phyloP scores from a whole-genome alignment of 2,797 vertebrate species.

The Gymnothorax javanicus region DNA sequence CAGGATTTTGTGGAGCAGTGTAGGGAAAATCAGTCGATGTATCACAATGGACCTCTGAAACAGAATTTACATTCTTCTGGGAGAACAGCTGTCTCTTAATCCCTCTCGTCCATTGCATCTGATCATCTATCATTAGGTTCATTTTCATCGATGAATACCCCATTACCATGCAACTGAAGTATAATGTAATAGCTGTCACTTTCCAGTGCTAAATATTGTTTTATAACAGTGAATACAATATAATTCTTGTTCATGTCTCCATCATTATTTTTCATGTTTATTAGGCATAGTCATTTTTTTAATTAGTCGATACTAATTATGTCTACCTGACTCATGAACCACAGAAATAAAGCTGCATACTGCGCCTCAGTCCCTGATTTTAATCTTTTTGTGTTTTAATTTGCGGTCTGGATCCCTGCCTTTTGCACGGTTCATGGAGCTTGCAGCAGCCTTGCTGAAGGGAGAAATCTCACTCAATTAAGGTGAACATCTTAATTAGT shows the following conservation, averaged over 20 bases:
- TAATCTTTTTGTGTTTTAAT: not conserved
- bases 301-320: not conserved
- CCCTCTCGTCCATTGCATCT: too few species aligned
- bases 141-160: too few species aligned
- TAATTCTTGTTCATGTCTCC: too few species aligned
- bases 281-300: not conserved
- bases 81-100: not conserved
- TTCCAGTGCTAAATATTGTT: not conserved
- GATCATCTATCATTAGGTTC: too few species aligned
- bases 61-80: not conserved
- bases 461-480: not conserved
- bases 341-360: not conserved
- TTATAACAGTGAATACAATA: too few species aligned
- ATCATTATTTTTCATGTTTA: not conserved
- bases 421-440: not conserved
- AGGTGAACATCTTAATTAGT: constrained; percentile 9
- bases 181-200: too few species aligned
- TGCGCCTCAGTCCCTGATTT: not conserved
- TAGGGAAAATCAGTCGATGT: too few species aligned
- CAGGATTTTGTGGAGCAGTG: too few species aligned
- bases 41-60: too few species aligned
- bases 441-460: not conserved
- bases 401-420: not conserved
- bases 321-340: not conserved
- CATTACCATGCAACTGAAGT: too few species aligned